Evolutionary conservation across 2,888 invertebrate genomes (phyloP), one percentile per base, ranked within the genome.

Genomic region (Aporophyla nigra): DNA sequence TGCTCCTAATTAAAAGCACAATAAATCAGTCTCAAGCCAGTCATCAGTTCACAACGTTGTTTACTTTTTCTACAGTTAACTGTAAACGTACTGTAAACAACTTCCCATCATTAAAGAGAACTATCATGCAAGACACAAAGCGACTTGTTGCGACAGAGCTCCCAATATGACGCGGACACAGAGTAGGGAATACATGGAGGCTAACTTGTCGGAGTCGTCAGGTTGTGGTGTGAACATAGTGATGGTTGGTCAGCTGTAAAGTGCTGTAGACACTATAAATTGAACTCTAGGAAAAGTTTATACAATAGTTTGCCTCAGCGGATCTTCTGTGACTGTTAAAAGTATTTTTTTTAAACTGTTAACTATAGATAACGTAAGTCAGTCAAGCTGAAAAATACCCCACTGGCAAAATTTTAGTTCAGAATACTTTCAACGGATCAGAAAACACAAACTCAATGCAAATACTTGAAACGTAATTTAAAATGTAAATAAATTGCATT

Each of bases 61-160:
- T 82, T 74, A 83, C 72, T 82, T 86, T 83, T 86, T 83, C 58
- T 68, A 1, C 19, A 58, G 62, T 49, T 83, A 82, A 83, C 83
- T 76, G 86, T 83, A 76, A 80, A 75, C 71, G 40, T 46, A 75
- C 70, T 68, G 67, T 83, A 76, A 77, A 86, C 83, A 86, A 58
- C 66, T 83, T 83, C 83, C 83, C 83, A 86, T 77, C 86, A 62
- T 82, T 86, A 83, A 73, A 76, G 46, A 56, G 14, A 62, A 71
- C 71, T 83, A 86, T 86, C 82, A 62, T 80, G 85, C 71, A 72
- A 77, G 86, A 74, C 65, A 74, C 82, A 77, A 83, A 71, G 83
- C 69, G 78, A 74, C 86, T 86, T 82, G 83, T 86, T 83, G 83
- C 86, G 56, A 83, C 86, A 77, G 74, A 74, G 74, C 74, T 86